phyloP scores from a whole-genome alignment of 23 tunicate species.

The Oikopleura vanhoeffeni region DNA sequence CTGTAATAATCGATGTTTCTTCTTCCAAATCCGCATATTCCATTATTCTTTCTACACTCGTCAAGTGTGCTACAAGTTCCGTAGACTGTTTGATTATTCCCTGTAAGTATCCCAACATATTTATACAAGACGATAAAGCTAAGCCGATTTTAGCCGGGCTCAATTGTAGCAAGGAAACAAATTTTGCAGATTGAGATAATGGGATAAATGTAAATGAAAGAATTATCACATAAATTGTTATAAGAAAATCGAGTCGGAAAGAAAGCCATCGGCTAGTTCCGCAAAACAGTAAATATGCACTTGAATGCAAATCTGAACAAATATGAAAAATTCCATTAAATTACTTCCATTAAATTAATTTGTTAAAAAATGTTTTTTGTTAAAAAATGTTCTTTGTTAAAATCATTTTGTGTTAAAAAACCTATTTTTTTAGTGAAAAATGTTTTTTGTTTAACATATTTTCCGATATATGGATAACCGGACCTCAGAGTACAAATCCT shows the following conservation, averaged over 20 bases:
- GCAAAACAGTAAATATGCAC: conserved; percentile 43
- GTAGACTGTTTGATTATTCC: neutral
- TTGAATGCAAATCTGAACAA: conserved; percentile 37
- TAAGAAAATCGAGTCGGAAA: conserved; percentile 31
- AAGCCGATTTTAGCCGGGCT: neutral
- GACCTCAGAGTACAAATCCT: no score
- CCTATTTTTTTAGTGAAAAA: no score
- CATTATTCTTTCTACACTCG: neutral
- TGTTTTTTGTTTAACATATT: no score
- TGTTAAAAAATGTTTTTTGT: no score
- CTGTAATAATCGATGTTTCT: no score
- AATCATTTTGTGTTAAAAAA: no score
- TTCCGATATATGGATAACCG: no score
- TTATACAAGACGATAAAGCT: neutral
- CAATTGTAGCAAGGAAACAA: neutral
- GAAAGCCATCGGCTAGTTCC: conserved; percentile 50
- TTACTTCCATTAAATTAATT: no score
- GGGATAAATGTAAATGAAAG: conserved; percentile 14
- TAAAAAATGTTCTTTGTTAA: no score
- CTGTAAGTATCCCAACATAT: neutral
- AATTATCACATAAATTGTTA: conserved; percentile 29
- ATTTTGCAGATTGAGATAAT: neutral
- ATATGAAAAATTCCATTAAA: no score
- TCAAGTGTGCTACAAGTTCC: neutral
- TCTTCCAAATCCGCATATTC: neutral